Evolutionary conservation across 2,888 invertebrate species (phyloP).

Genomic region (Antheraea yamamai): DNA sequence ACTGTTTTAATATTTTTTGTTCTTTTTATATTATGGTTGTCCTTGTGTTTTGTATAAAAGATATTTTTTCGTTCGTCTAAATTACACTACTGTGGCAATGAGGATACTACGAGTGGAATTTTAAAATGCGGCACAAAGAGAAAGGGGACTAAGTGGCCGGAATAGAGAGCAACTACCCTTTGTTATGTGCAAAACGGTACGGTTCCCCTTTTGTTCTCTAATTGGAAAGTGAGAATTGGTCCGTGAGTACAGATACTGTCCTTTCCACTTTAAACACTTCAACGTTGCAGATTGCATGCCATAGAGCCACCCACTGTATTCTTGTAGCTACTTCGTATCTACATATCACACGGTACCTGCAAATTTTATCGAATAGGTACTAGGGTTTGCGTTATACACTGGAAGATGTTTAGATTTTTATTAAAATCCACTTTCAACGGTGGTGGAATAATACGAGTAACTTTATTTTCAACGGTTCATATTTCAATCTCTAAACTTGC

Average conservation of each 20-base stretch:
- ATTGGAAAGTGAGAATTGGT: conserved; percentile 66
- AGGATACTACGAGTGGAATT: conserved; percentile 41
- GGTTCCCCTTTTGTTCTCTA: conserved; percentile 54
- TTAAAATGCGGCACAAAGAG: conserved; percentile 58
- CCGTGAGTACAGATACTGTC: conserved; percentile 55
- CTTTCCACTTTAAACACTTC: conserved; percentile 47
- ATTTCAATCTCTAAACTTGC: too few species aligned
- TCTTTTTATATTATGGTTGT: too few species aligned
- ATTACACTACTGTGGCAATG: conserved; percentile 35
- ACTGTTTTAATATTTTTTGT: too few species aligned
- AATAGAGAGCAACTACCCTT: conserved; percentile 60
- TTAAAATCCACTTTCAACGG: not conserved
- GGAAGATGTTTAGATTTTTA: not conserved
- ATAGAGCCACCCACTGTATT: not conserved
- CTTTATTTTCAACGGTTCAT: too few species aligned
- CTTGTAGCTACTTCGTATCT: not conserved
- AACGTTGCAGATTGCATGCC: conserved; percentile 29
- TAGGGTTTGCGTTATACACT: not conserved
- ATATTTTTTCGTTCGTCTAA: not conserved
- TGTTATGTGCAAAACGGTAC: conserved; percentile 55
- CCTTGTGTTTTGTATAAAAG: too few species aligned
- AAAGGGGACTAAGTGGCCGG: conserved; percentile 63
- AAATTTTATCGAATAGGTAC: not conserved
- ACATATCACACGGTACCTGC: not conserved
- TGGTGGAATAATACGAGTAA: not conserved